A percentile compares a stretch with the other conserved stretches of the same genome.
Conservation (phyloP, 2,797 vertebrate species). For the Pangasius macronema region DNA sequence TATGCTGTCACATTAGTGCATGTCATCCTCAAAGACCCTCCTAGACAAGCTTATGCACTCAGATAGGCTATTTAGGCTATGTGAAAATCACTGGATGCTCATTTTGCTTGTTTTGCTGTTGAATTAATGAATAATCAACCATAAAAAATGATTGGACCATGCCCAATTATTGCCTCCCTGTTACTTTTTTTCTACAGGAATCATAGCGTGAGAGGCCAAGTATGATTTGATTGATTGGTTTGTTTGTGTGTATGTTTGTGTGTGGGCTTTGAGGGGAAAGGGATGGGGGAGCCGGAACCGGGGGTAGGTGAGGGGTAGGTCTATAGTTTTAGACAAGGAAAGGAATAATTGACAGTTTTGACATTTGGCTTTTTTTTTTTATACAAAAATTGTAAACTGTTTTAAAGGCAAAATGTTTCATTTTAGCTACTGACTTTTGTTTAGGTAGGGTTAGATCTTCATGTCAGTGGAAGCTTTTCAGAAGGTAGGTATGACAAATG, state of each 20-base stretch:
- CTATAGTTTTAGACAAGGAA: no score
- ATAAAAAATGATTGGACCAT: background rate
- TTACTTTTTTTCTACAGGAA: background rate
- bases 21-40: conserved; percentile 56
- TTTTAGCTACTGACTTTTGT: background rate
- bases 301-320: no score
- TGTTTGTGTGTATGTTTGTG: background rate
- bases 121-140: background rate
- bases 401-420: background rate
- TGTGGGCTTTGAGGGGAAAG: no score
- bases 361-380: background rate
- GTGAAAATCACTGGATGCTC: background rate
- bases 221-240: background rate
- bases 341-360: background rate
- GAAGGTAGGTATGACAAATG: background rate
- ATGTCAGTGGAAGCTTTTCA: background rate
- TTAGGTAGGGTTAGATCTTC: background rate
- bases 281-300: background rate
- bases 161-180: background rate
- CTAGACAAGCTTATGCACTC: conserved; percentile 24
- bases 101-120: background rate
- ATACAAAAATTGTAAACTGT: background rate
- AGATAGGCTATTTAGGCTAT: background rate
- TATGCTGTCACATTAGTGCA: conserved; percentile 76
- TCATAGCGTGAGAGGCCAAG: background rate